Percentiles rank a stretch among this genome's conserved stretches.
Evolutionary conservation across 1,140 invertebrate genomes (phyloP).

Genomic region (Pogonomyrmex californicus): DNA sequence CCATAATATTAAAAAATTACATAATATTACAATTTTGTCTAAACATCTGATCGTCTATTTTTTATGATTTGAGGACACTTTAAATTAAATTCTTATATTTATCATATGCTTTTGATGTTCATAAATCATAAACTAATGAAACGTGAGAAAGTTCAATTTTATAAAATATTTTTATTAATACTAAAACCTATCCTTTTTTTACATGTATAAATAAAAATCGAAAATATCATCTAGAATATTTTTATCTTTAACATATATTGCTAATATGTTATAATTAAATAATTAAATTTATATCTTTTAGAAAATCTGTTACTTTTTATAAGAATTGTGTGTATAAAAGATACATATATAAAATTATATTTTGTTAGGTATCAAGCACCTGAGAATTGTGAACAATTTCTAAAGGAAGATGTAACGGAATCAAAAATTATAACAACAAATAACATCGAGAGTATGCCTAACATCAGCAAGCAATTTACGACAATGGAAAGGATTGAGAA

Average conservation of each 20-base stretch:
- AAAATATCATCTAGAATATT: conserved; percentile 10
- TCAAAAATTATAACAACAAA: not conserved
- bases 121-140: not conserved
- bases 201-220: not conserved
- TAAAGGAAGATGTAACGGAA: conserved; percentile 6
- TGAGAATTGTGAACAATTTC: conserved; percentile 80
- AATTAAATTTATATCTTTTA: not conserved
- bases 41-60: not conserved
- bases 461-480: conserved; percentile 76
- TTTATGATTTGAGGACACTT: not conserved
- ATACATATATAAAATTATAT: conserved; percentile 36
- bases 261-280: not conserved
- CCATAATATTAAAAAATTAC: not conserved
- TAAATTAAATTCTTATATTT: not conserved
- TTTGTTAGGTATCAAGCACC: conserved; percentile 87
- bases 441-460: not conserved
- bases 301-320: not conserved
- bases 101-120: not conserved
- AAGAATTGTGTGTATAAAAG: not conserved
- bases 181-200: not conserved
- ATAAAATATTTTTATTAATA: not conserved
- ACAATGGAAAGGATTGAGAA: conserved; percentile 81
- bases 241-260: not conserved
- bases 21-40: not conserved
- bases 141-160: not conserved